phyloP scores from a whole-genome alignment of 2,113 vertebrate species.

The Nyctibius bracteatus region DNA sequence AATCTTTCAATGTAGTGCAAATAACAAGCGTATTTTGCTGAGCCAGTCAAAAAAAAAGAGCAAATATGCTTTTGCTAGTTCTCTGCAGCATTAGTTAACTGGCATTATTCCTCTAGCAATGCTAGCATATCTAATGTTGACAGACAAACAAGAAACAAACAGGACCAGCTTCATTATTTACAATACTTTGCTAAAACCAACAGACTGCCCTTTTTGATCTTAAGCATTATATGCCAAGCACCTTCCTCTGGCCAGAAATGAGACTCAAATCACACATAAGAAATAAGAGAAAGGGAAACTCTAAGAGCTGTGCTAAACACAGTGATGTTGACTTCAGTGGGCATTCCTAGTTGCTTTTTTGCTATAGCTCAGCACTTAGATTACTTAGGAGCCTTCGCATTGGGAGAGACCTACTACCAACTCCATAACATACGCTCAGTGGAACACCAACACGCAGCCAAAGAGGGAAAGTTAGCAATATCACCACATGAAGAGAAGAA shows the following conservation, averaged over 20 bases:
- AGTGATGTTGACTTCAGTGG: neutral
- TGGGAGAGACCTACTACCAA: neutral
- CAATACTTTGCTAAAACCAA: neutral
- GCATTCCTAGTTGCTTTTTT: neutral
- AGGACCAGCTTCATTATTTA: neutral
- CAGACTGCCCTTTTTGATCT: neutral
- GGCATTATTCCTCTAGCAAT: neutral
- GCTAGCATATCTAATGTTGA: neutral
- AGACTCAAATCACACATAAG: neutral
- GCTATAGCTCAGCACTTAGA: neutral
- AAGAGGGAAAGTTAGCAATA: neutral
- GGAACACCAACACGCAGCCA: neutral
- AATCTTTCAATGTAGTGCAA: neutral
- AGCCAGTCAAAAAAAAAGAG: neutral
- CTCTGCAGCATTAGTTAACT: neutral
- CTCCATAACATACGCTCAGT: neutral
- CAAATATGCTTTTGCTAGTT: slow-evolving; percentile 1
- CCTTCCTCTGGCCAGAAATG: neutral
- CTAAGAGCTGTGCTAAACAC: neutral
- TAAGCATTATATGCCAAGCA: neutral
- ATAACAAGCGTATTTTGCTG: neutral
- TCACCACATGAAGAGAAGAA: neutral
- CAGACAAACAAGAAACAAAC: neutral
- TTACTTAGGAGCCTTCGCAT: neutral
- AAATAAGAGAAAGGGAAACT: neutral